These are phyloP conservation scores for Artemisiospiza belli DNA, from an alignment of 2,113 vertebrate genomes.

Conservation along the genomic window DNA sequence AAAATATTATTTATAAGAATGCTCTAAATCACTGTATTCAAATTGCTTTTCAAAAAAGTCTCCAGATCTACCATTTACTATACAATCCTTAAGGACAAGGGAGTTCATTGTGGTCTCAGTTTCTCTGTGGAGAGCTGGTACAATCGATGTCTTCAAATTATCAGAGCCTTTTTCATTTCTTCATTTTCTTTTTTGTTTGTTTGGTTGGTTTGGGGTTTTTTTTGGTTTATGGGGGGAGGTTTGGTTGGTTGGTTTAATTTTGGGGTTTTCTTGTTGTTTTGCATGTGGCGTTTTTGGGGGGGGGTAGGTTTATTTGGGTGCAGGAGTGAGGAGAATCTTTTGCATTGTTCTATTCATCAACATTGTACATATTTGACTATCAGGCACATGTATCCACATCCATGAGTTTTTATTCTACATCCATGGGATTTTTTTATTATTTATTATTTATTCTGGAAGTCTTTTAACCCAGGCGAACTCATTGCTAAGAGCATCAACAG, in stretches of 20 bases:
- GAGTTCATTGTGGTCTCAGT: not conserved
- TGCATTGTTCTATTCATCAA: not conserved
- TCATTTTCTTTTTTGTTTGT: not conserved
- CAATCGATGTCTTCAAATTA: not conserved
- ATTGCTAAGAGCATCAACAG: not conserved
- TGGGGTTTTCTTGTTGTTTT: not conserved
- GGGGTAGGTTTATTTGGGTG: accelerated
- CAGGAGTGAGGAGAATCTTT: not conserved
- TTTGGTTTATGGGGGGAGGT: not conserved
- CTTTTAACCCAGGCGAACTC: not conserved
- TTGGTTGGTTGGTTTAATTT: not conserved
- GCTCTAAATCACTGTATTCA: not conserved
- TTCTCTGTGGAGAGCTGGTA: not conserved
- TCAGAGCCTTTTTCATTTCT: not conserved
- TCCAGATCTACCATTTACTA: not conserved
- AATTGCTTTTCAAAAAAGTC: not conserved
- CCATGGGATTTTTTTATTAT: not conserved
- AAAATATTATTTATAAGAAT: not conserved
- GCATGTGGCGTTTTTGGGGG: not conserved
- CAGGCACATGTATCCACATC: not conserved
- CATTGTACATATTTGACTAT: not conserved
- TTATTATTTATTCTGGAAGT: not conserved
- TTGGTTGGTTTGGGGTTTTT: not conserved
- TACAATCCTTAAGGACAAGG: not conserved
- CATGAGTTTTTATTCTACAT: not conserved